A percentile compares a stretch with the other conserved stretches of the same genome.
These are phyloP conservation scores for Hystrix cristata DNA, from an alignment of 2,113 vertebrate genomes.

Conservation along the genomic window DNA sequence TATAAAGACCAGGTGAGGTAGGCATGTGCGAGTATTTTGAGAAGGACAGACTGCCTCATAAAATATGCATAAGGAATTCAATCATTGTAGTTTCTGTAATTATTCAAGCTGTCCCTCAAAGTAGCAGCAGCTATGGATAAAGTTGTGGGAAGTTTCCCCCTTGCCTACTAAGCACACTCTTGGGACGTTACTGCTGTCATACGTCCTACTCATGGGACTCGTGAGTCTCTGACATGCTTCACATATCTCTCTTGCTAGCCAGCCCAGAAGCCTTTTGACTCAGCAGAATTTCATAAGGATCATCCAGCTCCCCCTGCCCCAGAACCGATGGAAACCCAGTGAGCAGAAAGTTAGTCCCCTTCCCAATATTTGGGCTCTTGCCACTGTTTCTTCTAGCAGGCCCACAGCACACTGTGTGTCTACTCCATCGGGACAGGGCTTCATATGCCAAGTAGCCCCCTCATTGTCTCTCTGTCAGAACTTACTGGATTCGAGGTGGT, in stretches of 20 bases:
- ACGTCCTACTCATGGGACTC: background rate
- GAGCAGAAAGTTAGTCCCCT: background rate
- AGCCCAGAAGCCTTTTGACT: background rate
- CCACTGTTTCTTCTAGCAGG: background rate
- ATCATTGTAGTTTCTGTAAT: background rate
- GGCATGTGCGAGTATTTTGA: background rate
- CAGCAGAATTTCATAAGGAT: background rate
- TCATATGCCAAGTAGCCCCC: background rate
- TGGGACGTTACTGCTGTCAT: background rate
- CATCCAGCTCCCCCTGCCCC: background rate
- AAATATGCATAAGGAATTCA: background rate
- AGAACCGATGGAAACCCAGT: background rate
- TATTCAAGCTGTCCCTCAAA: background rate
- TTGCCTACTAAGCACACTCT: background rate
- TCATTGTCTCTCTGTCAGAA: background rate
- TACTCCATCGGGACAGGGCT: background rate
- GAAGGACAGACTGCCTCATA: background rate
- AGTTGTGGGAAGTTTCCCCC: background rate
- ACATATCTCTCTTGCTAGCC: background rate
- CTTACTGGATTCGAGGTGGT: background rate
- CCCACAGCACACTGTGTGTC: background rate
- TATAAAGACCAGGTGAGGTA: background rate
- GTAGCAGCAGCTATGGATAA: background rate
- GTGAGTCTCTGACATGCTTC: background rate
- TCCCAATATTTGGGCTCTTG: background rate